phyloP scores from a whole-genome alignment of 2,113 vertebrate species.

The Cheirogaleus medius region DNA sequence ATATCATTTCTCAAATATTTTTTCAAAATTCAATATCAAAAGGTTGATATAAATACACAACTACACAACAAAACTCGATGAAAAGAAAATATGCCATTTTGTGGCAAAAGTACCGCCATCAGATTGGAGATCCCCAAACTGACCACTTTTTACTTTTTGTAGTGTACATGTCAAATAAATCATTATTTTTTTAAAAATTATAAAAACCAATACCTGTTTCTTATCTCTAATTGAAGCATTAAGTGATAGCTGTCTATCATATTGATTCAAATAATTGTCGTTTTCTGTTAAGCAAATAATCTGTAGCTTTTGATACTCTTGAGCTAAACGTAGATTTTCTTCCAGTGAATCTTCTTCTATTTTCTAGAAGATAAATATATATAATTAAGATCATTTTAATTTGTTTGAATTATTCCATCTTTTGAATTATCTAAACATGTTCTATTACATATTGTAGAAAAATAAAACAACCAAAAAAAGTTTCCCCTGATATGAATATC shows the following conservation, averaged over 20 bases:
- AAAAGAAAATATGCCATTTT: background rate
- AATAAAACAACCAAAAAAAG: background rate
- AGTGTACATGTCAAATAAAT: background rate
- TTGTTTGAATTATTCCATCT: background rate
- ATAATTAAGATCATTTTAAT: slow-evolving; percentile 17
- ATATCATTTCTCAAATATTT: background rate
- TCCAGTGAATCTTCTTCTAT: slow-evolving; percentile 59
- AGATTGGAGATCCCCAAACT: background rate
- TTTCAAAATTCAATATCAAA: background rate
- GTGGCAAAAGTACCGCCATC: background rate
- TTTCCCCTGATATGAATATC: background rate
- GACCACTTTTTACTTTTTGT: background rate
- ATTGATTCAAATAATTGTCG: slow-evolving; percentile 63
- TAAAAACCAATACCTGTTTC: slow-evolving; percentile 69
- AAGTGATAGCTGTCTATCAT: slow-evolving; percentile 53
- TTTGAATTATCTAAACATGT: background rate
- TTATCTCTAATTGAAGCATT: slow-evolving; percentile 66
- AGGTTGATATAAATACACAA: background rate
- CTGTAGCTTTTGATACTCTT: slow-evolving; percentile 77
- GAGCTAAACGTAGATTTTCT: slow-evolving; percentile 80
- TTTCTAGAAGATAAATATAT: slow-evolving; percentile 70
- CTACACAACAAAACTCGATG: background rate
- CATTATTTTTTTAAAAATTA: background rate
- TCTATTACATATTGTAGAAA: background rate
- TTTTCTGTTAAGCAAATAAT: slow-evolving; percentile 67